A percentile compares a stretch with the other conserved stretches of the same genome.
Conservation (phyloP, 2,888 invertebrate genomes). For the Drosophila mimetica region DNA sequence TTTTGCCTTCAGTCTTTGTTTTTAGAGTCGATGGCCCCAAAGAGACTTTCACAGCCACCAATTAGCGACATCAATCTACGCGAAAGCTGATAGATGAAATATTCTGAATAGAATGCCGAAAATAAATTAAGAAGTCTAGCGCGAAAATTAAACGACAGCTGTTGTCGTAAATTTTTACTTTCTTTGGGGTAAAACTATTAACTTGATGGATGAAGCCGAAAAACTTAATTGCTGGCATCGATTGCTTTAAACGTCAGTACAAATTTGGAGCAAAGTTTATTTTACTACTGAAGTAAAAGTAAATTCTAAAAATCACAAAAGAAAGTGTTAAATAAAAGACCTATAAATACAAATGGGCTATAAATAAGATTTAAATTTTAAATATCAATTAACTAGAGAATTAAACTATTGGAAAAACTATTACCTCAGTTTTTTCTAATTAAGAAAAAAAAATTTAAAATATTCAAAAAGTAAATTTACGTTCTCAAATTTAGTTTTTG, state of each 20-base stretch:
- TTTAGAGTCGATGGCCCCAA: conserved; percentile 11
- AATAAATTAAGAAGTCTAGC: conserved; percentile 2
- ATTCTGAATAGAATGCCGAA: conserved; percentile 47
- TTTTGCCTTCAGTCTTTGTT: conserved; percentile 11
- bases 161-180: conserved; percentile 21
- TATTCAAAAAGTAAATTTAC: no score
- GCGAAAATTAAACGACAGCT: neutral
- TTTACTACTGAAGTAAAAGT: conserved; percentile 15
- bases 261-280: conserved; percentile 1
- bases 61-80: conserved; percentile 51
- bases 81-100: conserved; percentile 25
- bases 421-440: no score
- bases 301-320: neutral
- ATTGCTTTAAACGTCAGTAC: conserved; percentile 2
- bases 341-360: no score
- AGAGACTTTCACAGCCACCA: conserved; percentile 61
- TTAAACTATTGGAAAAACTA: no score
- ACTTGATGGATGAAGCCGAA: conserved; percentile 17
- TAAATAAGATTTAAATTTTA: no score
- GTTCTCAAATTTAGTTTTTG: no score
- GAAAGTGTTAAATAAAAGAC: neutral
- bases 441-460: no score
- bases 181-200: conserved; percentile 15
- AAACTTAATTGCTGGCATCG: conserved; percentile 15
- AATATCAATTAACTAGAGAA: no score